Evolutionary conservation across 2,797 vertebrate species (phyloP).

Genomic region (Rhynchotus rufescens): DNA sequence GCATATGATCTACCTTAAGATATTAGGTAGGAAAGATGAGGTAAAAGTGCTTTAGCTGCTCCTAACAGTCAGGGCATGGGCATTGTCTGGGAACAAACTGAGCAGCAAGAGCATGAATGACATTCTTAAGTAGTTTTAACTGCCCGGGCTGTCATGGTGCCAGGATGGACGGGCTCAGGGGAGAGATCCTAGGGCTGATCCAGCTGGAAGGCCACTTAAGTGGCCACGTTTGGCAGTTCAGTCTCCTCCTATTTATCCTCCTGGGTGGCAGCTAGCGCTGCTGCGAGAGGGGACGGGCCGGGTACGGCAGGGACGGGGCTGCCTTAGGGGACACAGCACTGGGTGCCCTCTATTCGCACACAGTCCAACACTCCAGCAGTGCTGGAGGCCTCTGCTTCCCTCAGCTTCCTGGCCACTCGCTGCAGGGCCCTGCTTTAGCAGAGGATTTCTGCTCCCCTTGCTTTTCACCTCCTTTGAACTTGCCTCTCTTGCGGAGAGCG

Average conservation of each 20-base stretch:
- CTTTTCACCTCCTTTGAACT: neutral
- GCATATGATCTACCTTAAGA: too few relatives aligned
- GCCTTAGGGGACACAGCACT: neutral
- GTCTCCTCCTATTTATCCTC: neutral
- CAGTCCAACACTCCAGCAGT: neutral
- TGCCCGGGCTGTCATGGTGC: fast-evolving
- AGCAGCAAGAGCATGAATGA: neutral
- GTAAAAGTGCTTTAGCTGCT: neutral
- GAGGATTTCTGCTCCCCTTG: neutral
- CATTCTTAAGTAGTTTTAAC: neutral
- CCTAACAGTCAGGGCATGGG: neutral
- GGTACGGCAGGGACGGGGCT: neutral
- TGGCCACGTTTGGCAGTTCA: fast-evolving
- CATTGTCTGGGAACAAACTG: neutral
- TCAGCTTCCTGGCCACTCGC: fast-evolving
- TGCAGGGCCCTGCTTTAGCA: neutral
- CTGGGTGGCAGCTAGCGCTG: fast-evolving
- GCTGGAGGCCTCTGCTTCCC: neutral
- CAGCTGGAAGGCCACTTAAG: neutral
- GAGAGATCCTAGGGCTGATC: neutral
- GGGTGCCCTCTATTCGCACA: fast-evolving
- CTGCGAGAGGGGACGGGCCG: neutral
- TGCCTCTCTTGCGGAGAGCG: neutral
- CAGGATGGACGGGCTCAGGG: neutral
- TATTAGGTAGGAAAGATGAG: neutral